Conservation (phyloP, 2,797 vertebrate species). For the Eospalax fontanierii region DNA sequence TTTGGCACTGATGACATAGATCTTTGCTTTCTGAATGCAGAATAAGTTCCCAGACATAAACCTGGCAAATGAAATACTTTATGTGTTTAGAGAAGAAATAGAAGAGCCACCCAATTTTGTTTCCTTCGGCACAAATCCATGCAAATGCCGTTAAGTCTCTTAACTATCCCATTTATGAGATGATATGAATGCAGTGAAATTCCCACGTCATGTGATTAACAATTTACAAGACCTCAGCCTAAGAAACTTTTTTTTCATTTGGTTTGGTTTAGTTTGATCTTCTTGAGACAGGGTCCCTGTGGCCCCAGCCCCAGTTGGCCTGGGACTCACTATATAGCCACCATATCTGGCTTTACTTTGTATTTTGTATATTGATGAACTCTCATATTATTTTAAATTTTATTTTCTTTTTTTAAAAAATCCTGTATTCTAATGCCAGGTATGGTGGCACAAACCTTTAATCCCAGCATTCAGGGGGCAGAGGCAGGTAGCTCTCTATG, state of each 20-base stretch:
- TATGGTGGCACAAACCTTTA: no score
- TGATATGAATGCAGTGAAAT: constrained; percentile 25
- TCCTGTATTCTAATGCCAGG: background rate
- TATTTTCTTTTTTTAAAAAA: constrained; percentile 60
- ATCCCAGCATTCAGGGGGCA: no score
- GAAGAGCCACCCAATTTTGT: background rate
- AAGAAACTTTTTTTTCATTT: background rate
- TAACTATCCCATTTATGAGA: constrained; percentile 11
- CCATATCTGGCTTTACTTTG: background rate
- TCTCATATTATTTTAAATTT: background rate
- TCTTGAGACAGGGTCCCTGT: no score
- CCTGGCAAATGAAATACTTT: constrained; percentile 43
- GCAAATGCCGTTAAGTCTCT: background rate
- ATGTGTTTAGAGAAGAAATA: background rate
- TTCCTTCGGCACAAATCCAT: constrained; percentile 42
- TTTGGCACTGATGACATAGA: constrained; percentile 23
- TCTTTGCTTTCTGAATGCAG: constrained; percentile 45
- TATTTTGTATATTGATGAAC: constrained; percentile 39
- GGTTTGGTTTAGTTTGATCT: no score
- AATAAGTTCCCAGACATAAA: constrained; percentile 36
- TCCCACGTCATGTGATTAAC: constrained; percentile 9
- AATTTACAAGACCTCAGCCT: constrained; percentile 39
- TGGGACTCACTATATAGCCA: no score
- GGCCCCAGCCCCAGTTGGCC: no score
- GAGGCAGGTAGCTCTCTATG: no score